phyloP scores from a whole-genome alignment of 2,797 vertebrate genomes.

The Melanogrammus aeglefinus region DNA sequence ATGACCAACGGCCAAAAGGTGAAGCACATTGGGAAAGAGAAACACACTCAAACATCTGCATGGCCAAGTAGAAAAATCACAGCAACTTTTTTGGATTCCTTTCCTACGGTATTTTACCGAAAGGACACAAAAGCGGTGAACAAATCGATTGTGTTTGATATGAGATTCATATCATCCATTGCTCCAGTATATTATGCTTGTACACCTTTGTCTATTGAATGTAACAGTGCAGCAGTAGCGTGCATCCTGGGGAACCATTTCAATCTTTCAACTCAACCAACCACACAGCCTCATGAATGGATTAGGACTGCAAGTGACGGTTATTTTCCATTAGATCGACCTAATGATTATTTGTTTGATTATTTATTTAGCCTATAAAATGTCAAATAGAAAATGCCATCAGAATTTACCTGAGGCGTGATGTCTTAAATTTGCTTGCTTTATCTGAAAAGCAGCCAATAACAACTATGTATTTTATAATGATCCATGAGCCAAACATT shows the following conservation, averaged over 20 bases:
- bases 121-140: no score
- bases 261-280: background rate
- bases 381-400: background rate
- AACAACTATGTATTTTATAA: no score
- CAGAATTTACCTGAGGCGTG: background rate
- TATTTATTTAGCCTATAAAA: background rate
- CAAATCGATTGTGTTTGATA: no score
- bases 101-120: background rate
- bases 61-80: background rate
- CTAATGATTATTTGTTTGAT: background rate
- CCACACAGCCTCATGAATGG: background rate
- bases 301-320: background rate
- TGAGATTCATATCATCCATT: background rate
- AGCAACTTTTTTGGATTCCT: background rate
- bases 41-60: background rate
- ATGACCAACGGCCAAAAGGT: background rate
- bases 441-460: background rate
- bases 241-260: background rate
- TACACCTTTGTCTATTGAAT: background rate
- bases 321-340: background rate
- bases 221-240: background rate
- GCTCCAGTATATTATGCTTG: background rate
- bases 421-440: background rate
- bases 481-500: no score
- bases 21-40: background rate